Evolutionary conservation across 2,113 vertebrate species (phyloP).

Genomic region (Rostratula benghalensis): DNA sequence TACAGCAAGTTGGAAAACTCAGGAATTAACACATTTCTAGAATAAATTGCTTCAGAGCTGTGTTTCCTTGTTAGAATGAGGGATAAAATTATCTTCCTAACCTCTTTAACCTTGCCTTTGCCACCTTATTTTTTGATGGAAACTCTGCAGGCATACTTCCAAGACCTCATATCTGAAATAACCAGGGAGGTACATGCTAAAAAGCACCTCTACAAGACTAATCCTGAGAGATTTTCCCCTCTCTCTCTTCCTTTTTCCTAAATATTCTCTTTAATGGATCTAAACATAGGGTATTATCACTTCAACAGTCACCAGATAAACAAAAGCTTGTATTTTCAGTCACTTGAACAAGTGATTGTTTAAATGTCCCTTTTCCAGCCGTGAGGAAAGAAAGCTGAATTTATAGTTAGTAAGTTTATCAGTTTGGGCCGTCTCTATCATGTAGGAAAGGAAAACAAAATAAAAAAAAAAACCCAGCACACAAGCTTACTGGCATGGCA

Average conservation of each 20-base stretch:
- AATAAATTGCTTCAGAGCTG: neutral
- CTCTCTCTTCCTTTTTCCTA: neutral
- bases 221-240: neutral
- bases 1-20: neutral
- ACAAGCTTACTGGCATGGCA: neutral
- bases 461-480: neutral
- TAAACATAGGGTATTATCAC: neutral
- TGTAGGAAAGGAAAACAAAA: conserved; percentile 6
- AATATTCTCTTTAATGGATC: neutral
- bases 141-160: neutral
- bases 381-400: neutral
- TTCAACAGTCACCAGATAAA: neutral
- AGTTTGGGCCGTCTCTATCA: neutral
- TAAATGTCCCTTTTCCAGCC: neutral
- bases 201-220: neutral
- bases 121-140: neutral
- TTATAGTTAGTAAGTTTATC: neutral
- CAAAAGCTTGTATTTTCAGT: neutral
- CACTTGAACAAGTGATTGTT: neutral
- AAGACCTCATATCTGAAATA: neutral
- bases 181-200: neutral
- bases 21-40: neutral
- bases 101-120: neutral
- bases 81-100: neutral
- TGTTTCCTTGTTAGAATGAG: neutral